Percentiles rank a stretch among this genome's conserved stretches.
Evolutionary conservation across 64 coral and sea anemone species (phyloP).

Genomic region (Actinia tenebrosa): DNA sequence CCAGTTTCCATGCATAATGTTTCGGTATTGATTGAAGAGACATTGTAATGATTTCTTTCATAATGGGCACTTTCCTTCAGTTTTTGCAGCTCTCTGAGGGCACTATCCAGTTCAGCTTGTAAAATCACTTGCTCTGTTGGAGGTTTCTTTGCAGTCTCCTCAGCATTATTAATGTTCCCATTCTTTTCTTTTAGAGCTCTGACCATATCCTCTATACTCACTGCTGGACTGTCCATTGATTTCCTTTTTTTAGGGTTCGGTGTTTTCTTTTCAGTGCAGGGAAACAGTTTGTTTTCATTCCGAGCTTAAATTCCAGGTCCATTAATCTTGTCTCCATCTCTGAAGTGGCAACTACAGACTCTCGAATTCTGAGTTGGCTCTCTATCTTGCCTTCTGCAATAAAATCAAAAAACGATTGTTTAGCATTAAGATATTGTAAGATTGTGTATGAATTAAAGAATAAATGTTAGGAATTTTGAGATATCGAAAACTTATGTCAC

Average conservation of each 20-base stretch:
- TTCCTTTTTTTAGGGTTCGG: slow-evolving; percentile 10
- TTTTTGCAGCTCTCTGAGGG: slow-evolving; percentile 28
- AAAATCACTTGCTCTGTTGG: slow-evolving; percentile 33
- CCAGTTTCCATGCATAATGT: slow-evolving; percentile 49
- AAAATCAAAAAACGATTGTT: slow-evolving; percentile 24
- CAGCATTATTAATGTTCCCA: not conserved
- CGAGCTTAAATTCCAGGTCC: slow-evolving; percentile 36
- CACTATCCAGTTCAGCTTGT: slow-evolving; percentile 28
- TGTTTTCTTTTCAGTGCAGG: slow-evolving; percentile 19
- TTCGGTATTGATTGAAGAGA: slow-evolving; percentile 29
- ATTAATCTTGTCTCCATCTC: slow-evolving; percentile 21
- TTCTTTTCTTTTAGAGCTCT: not conserved
- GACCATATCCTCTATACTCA: not conserved
- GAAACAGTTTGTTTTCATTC: slow-evolving; percentile 33
- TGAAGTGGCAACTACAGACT: slow-evolving; percentile 38
- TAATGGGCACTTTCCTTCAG: slow-evolving; percentile 19
- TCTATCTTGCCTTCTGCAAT: slow-evolving; percentile 30
- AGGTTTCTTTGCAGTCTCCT: not conserved
- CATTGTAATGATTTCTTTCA: slow-evolving; percentile 18
- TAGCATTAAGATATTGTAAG: not conserved
- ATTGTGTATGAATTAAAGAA: not conserved
- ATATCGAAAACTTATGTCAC: not conserved
- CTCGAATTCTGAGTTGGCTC: slow-evolving; percentile 27
- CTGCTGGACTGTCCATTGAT: not conserved
- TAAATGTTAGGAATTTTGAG: not conserved